These are phyloP conservation scores for Disparrhopalites patrizii DNA, from an alignment of 2,888 invertebrate genomes.

Conservation along the genomic window DNA sequence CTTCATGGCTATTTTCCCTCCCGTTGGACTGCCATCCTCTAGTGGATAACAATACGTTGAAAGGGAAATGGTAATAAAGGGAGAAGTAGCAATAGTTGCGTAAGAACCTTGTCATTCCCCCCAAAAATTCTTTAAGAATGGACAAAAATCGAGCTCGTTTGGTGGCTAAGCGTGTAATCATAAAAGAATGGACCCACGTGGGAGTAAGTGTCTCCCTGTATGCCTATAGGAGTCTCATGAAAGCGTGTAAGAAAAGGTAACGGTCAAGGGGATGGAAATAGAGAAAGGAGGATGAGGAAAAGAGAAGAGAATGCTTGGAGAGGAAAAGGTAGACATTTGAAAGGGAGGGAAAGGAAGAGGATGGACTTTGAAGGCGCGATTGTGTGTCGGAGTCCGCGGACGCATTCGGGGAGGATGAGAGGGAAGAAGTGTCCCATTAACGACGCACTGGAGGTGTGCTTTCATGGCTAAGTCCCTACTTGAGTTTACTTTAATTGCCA, in stretches of 20 bases:
- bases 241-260: too few species aligned
- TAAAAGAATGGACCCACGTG: too few species aligned
- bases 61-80: too few species aligned
- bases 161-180: not conserved
- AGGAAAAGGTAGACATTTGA: not conserved
- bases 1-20: too few species aligned
- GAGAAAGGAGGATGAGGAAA: not conserved
- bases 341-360: not conserved
- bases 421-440: constrained; percentile 3
- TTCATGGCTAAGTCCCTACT: constrained; percentile 16
- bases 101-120: too few species aligned
- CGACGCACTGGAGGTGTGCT: constrained; percentile 7
- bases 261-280: too few species aligned
- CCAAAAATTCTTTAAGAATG: too few species aligned
- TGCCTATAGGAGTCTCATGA: too few species aligned
- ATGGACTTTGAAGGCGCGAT: not conserved
- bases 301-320: not conserved
- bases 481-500: constrained; percentile 26
- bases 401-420: not conserved
- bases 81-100: too few species aligned
- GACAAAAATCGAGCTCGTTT: not conserved
- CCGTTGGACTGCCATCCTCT: too few species aligned
- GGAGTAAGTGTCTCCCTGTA: too few species aligned
- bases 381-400: not conserved
- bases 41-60: too few species aligned